Conservation (phyloP, 1,140 invertebrate species). For the Drosophila auraria region DNA sequence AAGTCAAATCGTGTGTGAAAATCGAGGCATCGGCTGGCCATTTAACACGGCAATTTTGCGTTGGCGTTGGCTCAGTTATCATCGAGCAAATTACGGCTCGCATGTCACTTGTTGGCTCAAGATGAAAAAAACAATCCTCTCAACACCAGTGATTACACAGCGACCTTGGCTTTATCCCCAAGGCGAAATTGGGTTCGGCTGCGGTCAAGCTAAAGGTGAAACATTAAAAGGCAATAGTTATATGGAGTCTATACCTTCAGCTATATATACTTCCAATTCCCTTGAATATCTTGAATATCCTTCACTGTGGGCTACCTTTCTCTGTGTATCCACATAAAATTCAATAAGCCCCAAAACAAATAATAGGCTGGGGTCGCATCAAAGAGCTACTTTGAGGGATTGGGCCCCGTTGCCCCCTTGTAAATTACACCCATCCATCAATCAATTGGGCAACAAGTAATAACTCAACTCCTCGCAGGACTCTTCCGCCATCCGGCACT, state of each 20-base stretch:
- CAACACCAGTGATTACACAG: constrained; percentile 22
- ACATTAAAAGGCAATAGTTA: constrained; percentile 7
- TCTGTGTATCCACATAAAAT: constrained; percentile 19
- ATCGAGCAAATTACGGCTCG: constrained; percentile 51
- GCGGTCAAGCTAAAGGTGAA: constrained; percentile 44
- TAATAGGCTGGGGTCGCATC: constrained; percentile 31
- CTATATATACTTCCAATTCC: too few relatives aligned
- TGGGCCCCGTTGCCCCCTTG: constrained; percentile 18
- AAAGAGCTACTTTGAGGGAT: constrained; percentile 23
- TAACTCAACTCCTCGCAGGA: constrained; percentile 61
- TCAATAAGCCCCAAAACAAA: constrained; percentile 42
- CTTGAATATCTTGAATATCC: too few relatives aligned
- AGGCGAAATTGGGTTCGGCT: constrained; percentile 22
- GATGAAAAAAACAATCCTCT: constrained; percentile 36
- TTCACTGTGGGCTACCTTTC: neutral
- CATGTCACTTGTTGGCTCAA: constrained; percentile 58
- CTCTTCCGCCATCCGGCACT: constrained; percentile 19
- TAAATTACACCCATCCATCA: constrained; percentile 70
- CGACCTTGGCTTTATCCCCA: neutral
- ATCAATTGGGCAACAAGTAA: constrained; percentile 74
- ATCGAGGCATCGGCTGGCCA: constrained; percentile 46
- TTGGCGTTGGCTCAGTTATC: constrained; percentile 51
- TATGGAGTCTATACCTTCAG: neutral
- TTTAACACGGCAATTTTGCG: constrained; percentile 55
- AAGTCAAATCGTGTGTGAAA: constrained; percentile 73